A percentile compares a stretch with the other conserved stretches of the same genome.
These are phyloP conservation scores for Therioaphis trifolii DNA, from an alignment of 2,888 invertebrate genomes.

Conservation along the genomic window DNA sequence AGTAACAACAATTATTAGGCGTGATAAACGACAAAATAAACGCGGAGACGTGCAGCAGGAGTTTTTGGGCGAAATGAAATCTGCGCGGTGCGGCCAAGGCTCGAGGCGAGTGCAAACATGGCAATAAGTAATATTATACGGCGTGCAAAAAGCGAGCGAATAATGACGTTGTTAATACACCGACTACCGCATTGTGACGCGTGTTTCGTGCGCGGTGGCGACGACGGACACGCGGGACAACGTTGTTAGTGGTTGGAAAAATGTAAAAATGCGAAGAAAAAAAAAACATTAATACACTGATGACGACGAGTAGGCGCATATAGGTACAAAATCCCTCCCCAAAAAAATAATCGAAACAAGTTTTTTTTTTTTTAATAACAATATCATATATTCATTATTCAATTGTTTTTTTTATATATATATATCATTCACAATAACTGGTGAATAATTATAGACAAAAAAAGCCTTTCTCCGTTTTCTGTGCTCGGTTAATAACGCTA, in stretches of 20 bases:
- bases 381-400: slow-evolving; percentile 40
- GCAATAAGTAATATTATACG: background rate
- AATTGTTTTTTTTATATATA: slow-evolving; percentile 37
- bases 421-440: slow-evolving; percentile 37
- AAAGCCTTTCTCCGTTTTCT: slow-evolving; percentile 50
- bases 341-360: slow-evolving; percentile 1
- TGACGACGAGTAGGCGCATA: background rate
- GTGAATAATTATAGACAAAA: slow-evolving; percentile 25
- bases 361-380: slow-evolving; percentile 35
- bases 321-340: background rate
- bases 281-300: background rate
- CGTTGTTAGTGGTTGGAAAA: background rate
- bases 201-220: background rate
- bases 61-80: too few species aligned
- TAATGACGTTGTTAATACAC: too few species aligned
- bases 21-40: too few species aligned
- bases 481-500: slow-evolving; percentile 47
- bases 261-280: background rate
- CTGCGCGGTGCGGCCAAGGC: too few species aligned
- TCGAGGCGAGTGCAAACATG: background rate
- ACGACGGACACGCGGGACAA: background rate
- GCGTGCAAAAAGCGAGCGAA: slow-evolving; percentile 20
- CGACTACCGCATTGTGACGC: background rate
- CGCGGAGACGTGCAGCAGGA: too few species aligned
- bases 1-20: too few species aligned